Base-by-base conservation (phyloP, 2,888 invertebrate species). In the Auanema sp. region DNA sequence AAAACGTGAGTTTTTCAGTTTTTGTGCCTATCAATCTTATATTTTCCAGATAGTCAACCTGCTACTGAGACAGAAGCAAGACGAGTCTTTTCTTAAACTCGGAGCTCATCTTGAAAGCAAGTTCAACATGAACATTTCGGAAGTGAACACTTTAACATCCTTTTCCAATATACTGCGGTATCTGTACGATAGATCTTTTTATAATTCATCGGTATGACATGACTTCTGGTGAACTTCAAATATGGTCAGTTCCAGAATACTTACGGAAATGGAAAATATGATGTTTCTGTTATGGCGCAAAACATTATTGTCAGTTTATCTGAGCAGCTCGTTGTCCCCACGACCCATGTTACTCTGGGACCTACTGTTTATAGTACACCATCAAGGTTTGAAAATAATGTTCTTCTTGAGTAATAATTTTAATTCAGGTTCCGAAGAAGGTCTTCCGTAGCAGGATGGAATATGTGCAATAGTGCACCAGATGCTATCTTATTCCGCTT, bases 381-480 rank as follows among this genome's bases (percentile, higher is more conserved):
- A 16, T 54, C 66, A 12, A 60, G 60, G 60, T 60, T n/a, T n/a
- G 33, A n/a, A 56, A 58, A 58, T 12, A 56, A 16, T 16, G 4
- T n/a, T 6, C 2, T 4, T 16, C 6, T 43, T 43, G 6, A 16
- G 56, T 6, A 14, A 5, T 24, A 42, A 50, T 16, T n/a, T 3
- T 55, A 6, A 18, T 55, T 16, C 53, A 67, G 79, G n/a, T 97
- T 96, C 85, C 91, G 92, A 49, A 89, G 93, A 54, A 90, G 91
- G 51, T 94, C 93, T 84, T 90, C 91, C 74, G 90, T 91, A 55
- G 89, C 93, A 51, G 91, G 92, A 0, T 97, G 97, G 97, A 95
- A 96, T 84, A 93, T 95, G 0, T 93, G 95, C 3, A 93, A 93
- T 84, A 95, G 95, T 40, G 93, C 93, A 11, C 93, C 95, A 0